Evolutionary conservation across 2,113 vertebrate species (phyloP).

Genomic region (Corythoichthys haematopterus): DNA sequence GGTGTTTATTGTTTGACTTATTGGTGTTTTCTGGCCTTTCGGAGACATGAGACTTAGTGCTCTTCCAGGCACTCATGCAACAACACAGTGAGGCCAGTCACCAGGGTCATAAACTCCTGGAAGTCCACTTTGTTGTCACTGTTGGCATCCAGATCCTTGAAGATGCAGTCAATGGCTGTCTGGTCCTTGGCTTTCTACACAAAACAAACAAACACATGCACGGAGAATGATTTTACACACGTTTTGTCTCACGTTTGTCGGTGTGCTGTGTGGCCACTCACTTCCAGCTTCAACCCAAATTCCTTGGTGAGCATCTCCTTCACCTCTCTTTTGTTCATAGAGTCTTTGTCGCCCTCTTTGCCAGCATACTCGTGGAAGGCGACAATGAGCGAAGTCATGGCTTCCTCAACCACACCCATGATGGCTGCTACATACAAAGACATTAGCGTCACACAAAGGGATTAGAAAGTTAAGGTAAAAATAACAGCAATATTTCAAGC

Average conservation of each 20-base stretch:
- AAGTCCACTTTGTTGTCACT: constrained; percentile 67
- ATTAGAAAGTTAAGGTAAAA: not conserved
- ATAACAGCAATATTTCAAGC: no score
- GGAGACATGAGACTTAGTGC: not conserved
- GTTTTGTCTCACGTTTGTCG: not conserved
- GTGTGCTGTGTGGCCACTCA: constrained; percentile 52
- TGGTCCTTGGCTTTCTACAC: constrained; percentile 49
- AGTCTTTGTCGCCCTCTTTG: constrained; percentile 79
- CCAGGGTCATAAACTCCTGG: constrained; percentile 56
- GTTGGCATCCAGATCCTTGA: constrained; percentile 62
- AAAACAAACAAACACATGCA: not conserved
- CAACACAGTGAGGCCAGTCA: constrained; percentile 52
- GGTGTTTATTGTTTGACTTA: not conserved
- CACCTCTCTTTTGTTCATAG: constrained; percentile 81
- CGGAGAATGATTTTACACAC: not conserved
- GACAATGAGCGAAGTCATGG: constrained; percentile 73
- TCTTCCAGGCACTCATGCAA: constrained; percentile 51
- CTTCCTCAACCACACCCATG: constrained; percentile 65
- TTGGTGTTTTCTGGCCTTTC: not conserved
- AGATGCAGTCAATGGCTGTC: constrained; percentile 50
- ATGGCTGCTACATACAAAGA: constrained; percentile 14
- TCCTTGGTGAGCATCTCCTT: constrained; percentile 79
- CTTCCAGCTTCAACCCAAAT: constrained; percentile 69
- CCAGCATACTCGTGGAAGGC: constrained; percentile 79
- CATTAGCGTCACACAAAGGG: no score